These are phyloP conservation scores for Limulus polyphemus DNA, from an alignment of 2,888 invertebrate genomes.

Conservation along the genomic window DNA sequence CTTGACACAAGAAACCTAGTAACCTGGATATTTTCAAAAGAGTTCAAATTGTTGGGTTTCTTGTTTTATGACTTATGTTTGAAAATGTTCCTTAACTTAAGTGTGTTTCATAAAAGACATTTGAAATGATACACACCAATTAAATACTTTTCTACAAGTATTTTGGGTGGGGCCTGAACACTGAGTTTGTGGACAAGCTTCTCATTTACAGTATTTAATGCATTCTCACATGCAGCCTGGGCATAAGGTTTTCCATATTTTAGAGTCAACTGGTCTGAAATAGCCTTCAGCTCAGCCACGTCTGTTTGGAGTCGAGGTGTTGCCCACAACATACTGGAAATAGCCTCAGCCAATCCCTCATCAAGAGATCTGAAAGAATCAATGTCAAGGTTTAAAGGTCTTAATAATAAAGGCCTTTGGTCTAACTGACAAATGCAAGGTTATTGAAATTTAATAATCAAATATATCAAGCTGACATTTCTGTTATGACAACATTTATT, in stretches of 20 bases:
- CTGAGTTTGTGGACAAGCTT: constrained; percentile 87
- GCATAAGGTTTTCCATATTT: constrained; percentile 93
- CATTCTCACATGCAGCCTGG: constrained; percentile 71
- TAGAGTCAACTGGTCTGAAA: constrained; percentile 71
- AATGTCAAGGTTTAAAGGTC: not conserved
- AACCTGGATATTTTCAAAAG: no score
- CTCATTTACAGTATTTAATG: constrained; percentile 68
- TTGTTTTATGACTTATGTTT: no score
- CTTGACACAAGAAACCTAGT: no score
- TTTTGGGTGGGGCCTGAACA: constrained; percentile 86
- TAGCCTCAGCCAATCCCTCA: constrained; percentile 87
- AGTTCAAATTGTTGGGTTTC: no score
- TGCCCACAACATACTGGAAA: constrained; percentile 93
- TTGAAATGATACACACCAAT: constrained; percentile 15
- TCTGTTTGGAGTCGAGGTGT: constrained; percentile 65
- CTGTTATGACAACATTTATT: not conserved
- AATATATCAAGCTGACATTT: no score
- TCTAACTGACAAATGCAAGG: no score
- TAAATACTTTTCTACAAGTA: constrained; percentile 71
- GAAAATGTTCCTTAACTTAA: no score
- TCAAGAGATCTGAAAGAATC: constrained; percentile 52
- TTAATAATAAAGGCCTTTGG: no score
- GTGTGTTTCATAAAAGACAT: no score
- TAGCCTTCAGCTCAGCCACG: constrained; percentile 54
- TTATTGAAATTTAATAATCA: no score